Percentiles rank a stretch among this genome's conserved stretches.
Evolutionary conservation across 92 coral and sea anemone genomes (phyloP).

Genomic region (Scolanthus callimorphus): DNA sequence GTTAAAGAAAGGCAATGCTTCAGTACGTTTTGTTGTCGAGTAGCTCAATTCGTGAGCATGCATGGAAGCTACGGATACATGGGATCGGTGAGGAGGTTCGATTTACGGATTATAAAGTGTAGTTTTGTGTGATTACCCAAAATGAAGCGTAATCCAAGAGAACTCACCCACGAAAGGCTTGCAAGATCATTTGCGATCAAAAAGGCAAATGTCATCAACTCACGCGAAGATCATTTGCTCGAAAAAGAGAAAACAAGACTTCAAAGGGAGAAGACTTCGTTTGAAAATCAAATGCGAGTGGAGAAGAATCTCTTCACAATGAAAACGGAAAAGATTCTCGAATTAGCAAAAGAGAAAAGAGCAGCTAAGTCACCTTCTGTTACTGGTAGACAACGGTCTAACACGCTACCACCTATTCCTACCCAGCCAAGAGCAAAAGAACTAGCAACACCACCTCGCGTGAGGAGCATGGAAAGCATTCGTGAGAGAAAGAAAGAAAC

Average conservation of each 20-base stretch:
- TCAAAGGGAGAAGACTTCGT: neutral
- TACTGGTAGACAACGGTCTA: neutral
- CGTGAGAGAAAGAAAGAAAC: neutral
- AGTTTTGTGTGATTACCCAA: no score
- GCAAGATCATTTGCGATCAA: neutral
- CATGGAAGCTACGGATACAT: no score
- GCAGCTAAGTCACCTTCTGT: no score
- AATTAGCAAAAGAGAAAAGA: neutral
- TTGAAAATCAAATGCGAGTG: neutral
- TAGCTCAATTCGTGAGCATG: no score
- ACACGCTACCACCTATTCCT: neutral
- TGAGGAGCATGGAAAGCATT: neutral
- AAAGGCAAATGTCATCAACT: constrained; percentile 1
- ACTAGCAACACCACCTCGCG: neutral
- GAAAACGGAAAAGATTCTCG: neutral
- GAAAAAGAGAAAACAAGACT: neutral
- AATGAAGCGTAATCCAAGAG: neutral
- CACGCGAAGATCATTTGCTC: neutral
- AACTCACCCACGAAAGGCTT: neutral
- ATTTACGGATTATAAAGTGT: no score
- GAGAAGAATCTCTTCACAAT: neutral
- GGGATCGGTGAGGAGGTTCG: no score
- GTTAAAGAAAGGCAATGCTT: no score
- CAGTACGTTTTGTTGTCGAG: no score
- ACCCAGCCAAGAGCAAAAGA: neutral